A percentile compares a stretch with the other conserved stretches of the same genome.
Conservation (phyloP, 2,113 vertebrate species). For the Noturus placidus region DNA sequence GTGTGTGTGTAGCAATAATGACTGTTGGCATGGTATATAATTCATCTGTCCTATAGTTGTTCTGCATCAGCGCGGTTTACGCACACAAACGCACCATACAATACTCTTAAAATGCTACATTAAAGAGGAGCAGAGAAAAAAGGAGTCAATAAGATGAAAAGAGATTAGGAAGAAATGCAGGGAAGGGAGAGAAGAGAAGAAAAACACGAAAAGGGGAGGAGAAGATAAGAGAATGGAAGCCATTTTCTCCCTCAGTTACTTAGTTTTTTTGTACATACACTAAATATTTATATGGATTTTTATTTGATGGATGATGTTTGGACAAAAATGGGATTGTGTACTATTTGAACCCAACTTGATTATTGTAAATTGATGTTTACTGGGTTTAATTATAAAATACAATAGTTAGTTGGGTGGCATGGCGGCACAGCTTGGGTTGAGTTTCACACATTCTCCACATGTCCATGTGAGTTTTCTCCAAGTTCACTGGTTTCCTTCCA, state of each 20-base stretch:
- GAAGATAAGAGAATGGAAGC: background rate
- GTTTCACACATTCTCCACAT: conserved; percentile 1
- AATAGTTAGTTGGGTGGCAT: background rate
- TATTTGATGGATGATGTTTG: background rate
- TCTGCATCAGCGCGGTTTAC: background rate
- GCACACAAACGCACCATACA: background rate
- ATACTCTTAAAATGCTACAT: background rate
- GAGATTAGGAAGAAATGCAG: background rate
- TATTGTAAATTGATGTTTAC: background rate
- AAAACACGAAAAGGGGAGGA: background rate
- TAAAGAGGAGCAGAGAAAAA: background rate
- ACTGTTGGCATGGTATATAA: conserved; percentile 6
- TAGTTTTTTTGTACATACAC: background rate
- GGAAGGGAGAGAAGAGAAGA: background rate
- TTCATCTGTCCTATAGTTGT: background rate
- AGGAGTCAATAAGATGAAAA: background rate
- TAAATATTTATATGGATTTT: background rate
- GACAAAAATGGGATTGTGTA: background rate
- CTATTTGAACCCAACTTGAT: background rate
- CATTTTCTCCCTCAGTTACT: background rate
- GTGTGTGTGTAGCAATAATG: background rate
- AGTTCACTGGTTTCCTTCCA: background rate
- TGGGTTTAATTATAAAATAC: background rate
- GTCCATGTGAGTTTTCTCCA: background rate
- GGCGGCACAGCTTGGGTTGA: background rate